A percentile compares a stretch with the other conserved stretches of the same genome.
Evolutionary conservation across 2,797 vertebrate genomes (phyloP).

Genomic region (Coendou prehensilis): DNA sequence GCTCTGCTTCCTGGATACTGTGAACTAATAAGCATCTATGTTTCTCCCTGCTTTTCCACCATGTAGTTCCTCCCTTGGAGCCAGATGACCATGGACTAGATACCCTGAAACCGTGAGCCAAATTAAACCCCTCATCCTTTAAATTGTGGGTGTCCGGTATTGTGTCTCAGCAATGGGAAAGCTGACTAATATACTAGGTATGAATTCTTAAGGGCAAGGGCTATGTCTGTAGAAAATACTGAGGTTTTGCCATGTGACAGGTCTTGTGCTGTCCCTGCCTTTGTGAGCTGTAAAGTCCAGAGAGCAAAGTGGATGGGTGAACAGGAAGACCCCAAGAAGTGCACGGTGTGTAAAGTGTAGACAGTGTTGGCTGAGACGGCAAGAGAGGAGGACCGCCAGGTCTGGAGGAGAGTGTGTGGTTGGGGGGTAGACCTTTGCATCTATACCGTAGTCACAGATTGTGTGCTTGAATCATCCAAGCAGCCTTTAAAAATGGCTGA

Average conservation of each 20-base stretch:
- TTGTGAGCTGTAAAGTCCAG: not conserved
- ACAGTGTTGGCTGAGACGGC: not conserved
- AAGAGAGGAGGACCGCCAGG: not conserved
- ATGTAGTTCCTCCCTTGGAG: not conserved
- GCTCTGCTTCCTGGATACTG: not conserved
- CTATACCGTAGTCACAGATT: not conserved
- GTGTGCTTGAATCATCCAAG: fast-evolving
- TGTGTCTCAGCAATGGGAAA: not conserved
- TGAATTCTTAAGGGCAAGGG: not conserved
- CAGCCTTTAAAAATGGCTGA: not conserved
- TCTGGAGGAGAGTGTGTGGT: not conserved
- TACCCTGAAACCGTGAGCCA: not conserved
- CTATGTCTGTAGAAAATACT: not conserved
- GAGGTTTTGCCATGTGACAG: not conserved
- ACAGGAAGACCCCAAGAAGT: not conserved
- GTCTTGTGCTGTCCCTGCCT: not conserved
- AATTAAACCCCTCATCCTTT: not conserved
- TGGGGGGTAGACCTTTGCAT: not conserved
- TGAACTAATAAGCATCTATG: not conserved
- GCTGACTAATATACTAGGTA: not conserved
- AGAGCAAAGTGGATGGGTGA: not conserved
- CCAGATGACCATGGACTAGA: not conserved
- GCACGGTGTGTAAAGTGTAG: not conserved
- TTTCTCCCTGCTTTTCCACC: not conserved
- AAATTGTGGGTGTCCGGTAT: not conserved